A percentile compares a stretch with the other conserved stretches of the same genome.
Conservation (phyloP, 2,113 vertebrate species). For the Hypocryptadius cinnamomeus region DNA sequence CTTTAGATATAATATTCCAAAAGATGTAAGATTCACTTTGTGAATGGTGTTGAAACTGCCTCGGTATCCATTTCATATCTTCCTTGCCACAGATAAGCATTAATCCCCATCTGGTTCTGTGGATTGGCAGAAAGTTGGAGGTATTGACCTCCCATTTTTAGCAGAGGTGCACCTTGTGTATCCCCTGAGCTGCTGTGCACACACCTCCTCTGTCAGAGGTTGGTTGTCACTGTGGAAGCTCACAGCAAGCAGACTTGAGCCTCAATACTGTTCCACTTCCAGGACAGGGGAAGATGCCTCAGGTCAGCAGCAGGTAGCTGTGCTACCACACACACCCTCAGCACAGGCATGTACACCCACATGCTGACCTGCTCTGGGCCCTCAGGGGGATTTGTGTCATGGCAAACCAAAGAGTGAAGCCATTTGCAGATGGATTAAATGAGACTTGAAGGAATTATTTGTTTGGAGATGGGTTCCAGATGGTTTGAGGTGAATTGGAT, state of each 20-base stretch:
- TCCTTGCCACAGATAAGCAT: background rate
- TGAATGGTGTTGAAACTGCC: background rate
- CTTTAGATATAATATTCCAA: background rate
- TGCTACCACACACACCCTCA: background rate
- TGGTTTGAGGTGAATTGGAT: background rate
- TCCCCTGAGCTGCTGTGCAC: background rate
- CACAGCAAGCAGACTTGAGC: background rate
- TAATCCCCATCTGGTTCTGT: background rate
- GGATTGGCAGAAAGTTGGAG: background rate
- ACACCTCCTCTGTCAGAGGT: background rate
- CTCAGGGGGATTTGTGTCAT: background rate
- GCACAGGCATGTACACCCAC: fast-evolving
- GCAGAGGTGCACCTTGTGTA: background rate
- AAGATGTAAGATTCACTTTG: background rate
- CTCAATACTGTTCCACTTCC: background rate
- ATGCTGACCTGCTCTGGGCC: background rate
- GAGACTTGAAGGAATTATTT: background rate
- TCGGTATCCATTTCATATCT: background rate
- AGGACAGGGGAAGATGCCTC: background rate
- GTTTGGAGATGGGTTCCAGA: background rate
- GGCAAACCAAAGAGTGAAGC: background rate
- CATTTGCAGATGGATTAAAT: background rate
- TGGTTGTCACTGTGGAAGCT: background rate
- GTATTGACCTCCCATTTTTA: background rate
- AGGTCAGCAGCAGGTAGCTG: background rate